A percentile compares a stretch with the other conserved stretches of the same genome.
Evolutionary conservation across 2,888 invertebrate species (phyloP).

Genomic region (Rosalia funebris): DNA sequence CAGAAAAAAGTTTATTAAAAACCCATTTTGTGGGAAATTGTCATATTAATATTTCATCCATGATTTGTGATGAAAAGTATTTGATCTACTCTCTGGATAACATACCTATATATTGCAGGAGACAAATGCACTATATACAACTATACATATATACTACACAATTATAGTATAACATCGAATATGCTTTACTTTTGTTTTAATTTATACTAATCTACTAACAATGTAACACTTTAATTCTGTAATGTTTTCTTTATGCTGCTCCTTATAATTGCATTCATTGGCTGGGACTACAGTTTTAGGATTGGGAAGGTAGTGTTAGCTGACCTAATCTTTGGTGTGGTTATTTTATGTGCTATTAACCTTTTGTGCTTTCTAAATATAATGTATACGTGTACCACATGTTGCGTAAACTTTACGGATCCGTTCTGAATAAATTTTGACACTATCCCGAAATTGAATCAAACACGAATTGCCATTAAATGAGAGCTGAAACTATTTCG

Average conservation of each 20-base stretch:
- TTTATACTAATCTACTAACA: conserved; percentile 10
- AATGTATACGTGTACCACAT: conserved; percentile 64
- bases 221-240: conserved; percentile 25
- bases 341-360: conserved; percentile 74
- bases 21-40: too few relatives aligned
- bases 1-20: too few relatives aligned
- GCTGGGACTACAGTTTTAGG: conserved; percentile 67
- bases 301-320: conserved; percentile 86
- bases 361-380: conserved; percentile 74
- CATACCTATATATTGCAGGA: too few relatives aligned
- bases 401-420: conserved; percentile 17
- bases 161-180: too few relatives aligned
- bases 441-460: background rate
- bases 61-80: too few relatives aligned
- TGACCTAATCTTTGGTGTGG: conserved; percentile 75
- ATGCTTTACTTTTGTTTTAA: conserved; percentile 18
- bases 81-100: too few relatives aligned
- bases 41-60: too few relatives aligned
- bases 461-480: conserved; percentile 5
- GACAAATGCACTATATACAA: too few relatives aligned
- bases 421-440: conserved; percentile 13
- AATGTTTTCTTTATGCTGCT: conserved; percentile 53
- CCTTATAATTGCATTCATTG: conserved; percentile 41
- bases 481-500: background rate
- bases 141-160: too few relatives aligned